phyloP scores from a whole-genome alignment of 2,797 vertebrate species.

The Sebastes dallii region DNA sequence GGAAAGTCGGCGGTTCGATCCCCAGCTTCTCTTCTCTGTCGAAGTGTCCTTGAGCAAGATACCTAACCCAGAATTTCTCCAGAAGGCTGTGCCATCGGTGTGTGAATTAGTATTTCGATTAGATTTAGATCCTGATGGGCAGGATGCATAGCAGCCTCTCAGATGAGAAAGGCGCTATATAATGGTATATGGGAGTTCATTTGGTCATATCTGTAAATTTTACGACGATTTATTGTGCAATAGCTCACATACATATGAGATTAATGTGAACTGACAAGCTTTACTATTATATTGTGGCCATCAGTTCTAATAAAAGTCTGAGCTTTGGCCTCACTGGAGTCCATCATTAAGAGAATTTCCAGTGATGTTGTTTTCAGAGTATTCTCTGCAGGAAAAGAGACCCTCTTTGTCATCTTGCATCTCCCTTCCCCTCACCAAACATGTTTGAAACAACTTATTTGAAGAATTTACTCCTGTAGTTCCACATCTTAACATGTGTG shows the following conservation, averaged over 20 bases:
- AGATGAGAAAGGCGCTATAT: background rate
- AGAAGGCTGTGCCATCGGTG: background rate
- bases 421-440: background rate
- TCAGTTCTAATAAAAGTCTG: background rate
- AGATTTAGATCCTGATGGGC: too few species aligned
- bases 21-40: background rate
- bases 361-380: background rate
- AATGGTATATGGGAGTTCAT: background rate
- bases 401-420: constrained; percentile 8
- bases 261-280: background rate
- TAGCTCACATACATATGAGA: background rate
- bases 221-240: background rate
- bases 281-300: background rate
- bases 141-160: too few species aligned
- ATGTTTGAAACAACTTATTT: constrained; percentile 4
- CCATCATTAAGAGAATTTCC: constrained; percentile 3
- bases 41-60: background rate
- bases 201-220: background rate
- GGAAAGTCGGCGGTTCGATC: background rate
- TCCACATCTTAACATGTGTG: background rate
- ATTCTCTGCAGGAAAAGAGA: constrained; percentile 12
- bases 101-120: background rate
- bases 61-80: background rate
- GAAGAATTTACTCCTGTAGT: background rate
- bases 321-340: background rate